These are phyloP conservation scores for Cygnus atratus DNA, from an alignment of 2,113 vertebrate species.

Conservation along the genomic window DNA sequence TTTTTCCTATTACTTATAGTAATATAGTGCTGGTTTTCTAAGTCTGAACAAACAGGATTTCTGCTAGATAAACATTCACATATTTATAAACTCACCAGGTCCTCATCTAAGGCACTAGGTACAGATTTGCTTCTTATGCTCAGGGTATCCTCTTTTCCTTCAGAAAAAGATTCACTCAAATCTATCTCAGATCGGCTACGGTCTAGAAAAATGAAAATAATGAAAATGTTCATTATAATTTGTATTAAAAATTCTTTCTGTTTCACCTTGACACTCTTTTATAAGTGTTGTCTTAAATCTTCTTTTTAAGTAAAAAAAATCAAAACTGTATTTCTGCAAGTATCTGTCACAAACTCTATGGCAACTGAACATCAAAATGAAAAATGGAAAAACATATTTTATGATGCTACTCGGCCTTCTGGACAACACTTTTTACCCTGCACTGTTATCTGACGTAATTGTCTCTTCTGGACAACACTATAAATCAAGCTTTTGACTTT, in stretches of 20 bases:
- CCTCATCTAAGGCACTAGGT: constrained; percentile 85
- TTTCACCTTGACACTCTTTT: neutral
- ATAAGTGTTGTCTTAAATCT: neutral
- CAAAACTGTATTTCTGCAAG: neutral
- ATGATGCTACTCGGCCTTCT: neutral
- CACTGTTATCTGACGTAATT: neutral
- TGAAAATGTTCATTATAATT: neutral
- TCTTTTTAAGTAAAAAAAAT: neutral
- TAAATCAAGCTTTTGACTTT: neutral
- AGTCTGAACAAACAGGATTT: neutral
- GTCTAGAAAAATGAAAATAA: constrained; percentile 76
- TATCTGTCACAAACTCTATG: neutral
- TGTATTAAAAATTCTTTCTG: neutral
- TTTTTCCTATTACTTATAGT: neutral
- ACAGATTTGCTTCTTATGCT: constrained; percentile 87
- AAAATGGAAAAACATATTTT: neutral
- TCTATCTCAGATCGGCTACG: constrained; percentile 90
- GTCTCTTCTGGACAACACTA: neutral
- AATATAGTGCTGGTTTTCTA: neutral
- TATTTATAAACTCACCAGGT: constrained; percentile 76
- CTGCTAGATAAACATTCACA: neutral
- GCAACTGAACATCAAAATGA: neutral
- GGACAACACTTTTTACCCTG: neutral
- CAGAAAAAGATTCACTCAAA: constrained; percentile 82
- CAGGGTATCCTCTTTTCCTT: constrained; percentile 81